Conservation (phyloP, 2,888 invertebrate species). For the Baccha elongata region DNA sequence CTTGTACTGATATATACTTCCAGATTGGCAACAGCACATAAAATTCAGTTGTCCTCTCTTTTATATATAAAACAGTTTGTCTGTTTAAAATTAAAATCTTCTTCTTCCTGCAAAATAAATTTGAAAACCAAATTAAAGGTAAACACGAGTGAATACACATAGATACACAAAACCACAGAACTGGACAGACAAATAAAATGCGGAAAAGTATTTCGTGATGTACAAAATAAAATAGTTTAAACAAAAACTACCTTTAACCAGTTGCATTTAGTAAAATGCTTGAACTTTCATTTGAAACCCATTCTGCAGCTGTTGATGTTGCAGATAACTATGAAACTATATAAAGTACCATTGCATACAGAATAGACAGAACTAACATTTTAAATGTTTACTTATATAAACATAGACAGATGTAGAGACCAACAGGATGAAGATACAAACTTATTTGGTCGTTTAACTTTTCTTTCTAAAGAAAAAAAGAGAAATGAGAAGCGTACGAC, state of each 20-base stretch:
- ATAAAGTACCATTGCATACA: constrained; percentile 13
- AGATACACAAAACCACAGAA: not conserved
- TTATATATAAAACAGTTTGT: constrained; percentile 8
- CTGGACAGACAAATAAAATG: constrained; percentile 47
- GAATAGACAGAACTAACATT: constrained; percentile 8
- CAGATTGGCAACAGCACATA: constrained; percentile 35
- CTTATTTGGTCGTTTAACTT: constrained; percentile 49
- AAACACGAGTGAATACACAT: constrained; percentile 55
- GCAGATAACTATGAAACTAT: constrained; percentile 8
- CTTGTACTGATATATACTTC: constrained; percentile 11
- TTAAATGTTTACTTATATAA: constrained; percentile 57
- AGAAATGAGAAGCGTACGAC: constrained; percentile 30
- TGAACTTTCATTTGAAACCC: constrained; percentile 32
- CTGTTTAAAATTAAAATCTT: constrained; percentile 43
- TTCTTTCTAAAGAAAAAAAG: not conserved
- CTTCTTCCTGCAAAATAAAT: constrained; percentile 63
- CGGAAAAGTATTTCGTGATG: constrained; percentile 28
- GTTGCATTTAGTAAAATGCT: constrained; percentile 61
- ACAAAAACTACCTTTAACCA: constrained; percentile 43
- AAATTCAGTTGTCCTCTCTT: constrained; percentile 22
- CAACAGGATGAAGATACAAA: constrained; percentile 31
- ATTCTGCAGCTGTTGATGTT: constrained; percentile 48
- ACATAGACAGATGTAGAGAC: constrained; percentile 22
- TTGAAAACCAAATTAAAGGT: constrained; percentile 71
- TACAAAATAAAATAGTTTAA: constrained; percentile 1